Evolutionary conservation across 2,888 invertebrate genomes (phyloP), one percentile per base, ranked within the genome.

Genomic region (Thyatira batis): DNA sequence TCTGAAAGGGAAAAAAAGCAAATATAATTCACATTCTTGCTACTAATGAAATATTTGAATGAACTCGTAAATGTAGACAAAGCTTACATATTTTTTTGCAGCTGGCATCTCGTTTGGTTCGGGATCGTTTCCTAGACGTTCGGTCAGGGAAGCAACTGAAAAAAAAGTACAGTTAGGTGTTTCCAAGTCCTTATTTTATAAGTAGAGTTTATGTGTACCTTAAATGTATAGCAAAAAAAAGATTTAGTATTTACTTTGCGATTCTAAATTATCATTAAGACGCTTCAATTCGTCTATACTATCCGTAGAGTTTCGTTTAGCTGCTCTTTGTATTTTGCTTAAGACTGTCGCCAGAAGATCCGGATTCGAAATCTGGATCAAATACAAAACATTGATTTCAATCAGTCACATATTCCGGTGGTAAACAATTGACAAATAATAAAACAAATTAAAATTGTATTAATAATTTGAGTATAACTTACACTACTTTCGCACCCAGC

Each of bases 341-440:
- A 80, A 66, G 2, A 73, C 80, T 11, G 69, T 73, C 0, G 77
- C 75, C 9, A 79, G 49, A 9, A 80, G 55, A 0, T 78, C 69
- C 6, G 65, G 58, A 33, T 67, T 65, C 9, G 69, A 51, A 3
- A 74, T 61, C 75, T 75, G 55, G 17, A 55, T 54, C 11, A 25
- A 51, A 52, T 33, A 21, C 11, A 45, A 8, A 46, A 11, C 2
- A 1, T 11, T 43, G 10, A 25, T 39, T 2, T 13, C 13, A 39
- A 17, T 8, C 23, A 4, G 23, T 23, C 23, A 23, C n/a, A n/a
- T n/a, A n/a, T n/a, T n/a, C n/a, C n/a, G 30, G 30, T 30, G 3
- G 30, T 11, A 30, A 11, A 30, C n/a, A n/a, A n/a, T n/a, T n/a
- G 30, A 2, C 30, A 44, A 44, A 3, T 2, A n/a, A 45, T n/a